phyloP scores from a whole-genome alignment of 2,888 invertebrate genomes.

The Acholoe squamosa region DNA sequence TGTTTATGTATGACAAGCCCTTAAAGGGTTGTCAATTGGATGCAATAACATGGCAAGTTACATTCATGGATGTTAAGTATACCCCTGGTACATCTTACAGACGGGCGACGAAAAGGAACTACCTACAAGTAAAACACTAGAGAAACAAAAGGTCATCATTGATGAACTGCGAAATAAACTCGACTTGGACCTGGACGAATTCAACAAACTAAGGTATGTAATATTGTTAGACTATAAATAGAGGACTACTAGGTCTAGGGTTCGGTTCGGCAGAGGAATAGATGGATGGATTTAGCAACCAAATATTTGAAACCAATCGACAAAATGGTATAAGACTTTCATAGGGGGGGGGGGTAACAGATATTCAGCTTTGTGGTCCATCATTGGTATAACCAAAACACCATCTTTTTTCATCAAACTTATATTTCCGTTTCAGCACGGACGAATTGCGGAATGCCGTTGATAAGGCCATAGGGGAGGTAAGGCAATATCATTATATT shows the following conservation, averaged over 20 bases:
- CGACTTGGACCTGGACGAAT: conserved; percentile 82
- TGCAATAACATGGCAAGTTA: too few relatives aligned
- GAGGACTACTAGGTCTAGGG: too few relatives aligned
- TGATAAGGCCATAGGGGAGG: conserved; percentile 82
- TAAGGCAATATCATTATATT: conserved; percentile 66
- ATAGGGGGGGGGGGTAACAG: too few relatives aligned
- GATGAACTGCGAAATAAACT: conserved; percentile 82
- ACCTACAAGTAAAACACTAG: conserved; percentile 88
- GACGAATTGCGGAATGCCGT: conserved; percentile 82
- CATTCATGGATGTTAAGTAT: too few relatives aligned
- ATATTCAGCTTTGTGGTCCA: too few relatives aligned
- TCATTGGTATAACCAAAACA: too few relatives aligned
- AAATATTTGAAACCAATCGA: not conserved
- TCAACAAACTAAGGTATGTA: conserved; percentile 74
- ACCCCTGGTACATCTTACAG: too few relatives aligned
- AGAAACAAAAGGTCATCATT: conserved; percentile 94
- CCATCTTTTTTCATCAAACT: too few relatives aligned
- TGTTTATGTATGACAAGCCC: too few relatives aligned
- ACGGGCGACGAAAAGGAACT: conserved; percentile 86
- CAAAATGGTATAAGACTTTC: not conserved
- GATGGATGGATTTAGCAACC: too few relatives aligned
- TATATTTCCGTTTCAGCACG: conserved; percentile 72
- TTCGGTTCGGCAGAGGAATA: too few relatives aligned
- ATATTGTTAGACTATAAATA: not conserved
- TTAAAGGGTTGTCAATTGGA: too few relatives aligned